A percentile compares a stretch with the other conserved stretches of the same genome.
Conservation (phyloP, 2,113 vertebrate species). For the Chamaetylas fuelleborni region DNA sequence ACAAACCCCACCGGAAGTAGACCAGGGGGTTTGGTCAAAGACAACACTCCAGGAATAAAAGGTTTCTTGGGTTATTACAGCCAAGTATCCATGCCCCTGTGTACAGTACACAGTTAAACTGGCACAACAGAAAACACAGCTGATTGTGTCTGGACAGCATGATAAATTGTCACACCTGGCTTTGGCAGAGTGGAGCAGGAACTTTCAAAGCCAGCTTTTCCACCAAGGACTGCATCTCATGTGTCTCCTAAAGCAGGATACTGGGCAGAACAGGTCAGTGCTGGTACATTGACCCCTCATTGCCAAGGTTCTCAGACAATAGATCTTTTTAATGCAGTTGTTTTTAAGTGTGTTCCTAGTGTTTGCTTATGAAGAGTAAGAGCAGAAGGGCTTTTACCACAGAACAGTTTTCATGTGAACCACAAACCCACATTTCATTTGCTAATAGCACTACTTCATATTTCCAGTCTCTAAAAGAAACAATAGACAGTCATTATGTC, state of each 20-base stretch:
- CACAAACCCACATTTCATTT: neutral
- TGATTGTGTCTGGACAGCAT: neutral
- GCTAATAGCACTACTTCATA: neutral
- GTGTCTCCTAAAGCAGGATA: neutral
- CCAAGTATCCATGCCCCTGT: neutral
- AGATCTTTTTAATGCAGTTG: neutral
- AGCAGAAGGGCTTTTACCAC: neutral
- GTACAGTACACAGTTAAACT: neutral
- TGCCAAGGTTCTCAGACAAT: neutral
- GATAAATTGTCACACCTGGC: neutral
- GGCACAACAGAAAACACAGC: neutral
- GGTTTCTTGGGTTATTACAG: accelerated
- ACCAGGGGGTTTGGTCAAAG: neutral
- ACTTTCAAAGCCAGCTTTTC: neutral
- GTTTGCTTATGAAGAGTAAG: neutral
- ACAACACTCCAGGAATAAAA: neutral
- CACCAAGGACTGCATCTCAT: neutral
- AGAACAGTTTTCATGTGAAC: neutral
- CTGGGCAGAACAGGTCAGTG: neutral
- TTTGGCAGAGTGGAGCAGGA: neutral
- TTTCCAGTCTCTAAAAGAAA: neutral
- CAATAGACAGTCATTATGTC: neutral
- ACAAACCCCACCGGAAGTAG: neutral
- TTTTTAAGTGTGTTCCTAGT: neutral
- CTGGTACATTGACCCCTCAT: neutral